Evolutionary conservation across 2,113 vertebrate genomes (phyloP).

Genomic region (Phyllostomus discolor): DNA sequence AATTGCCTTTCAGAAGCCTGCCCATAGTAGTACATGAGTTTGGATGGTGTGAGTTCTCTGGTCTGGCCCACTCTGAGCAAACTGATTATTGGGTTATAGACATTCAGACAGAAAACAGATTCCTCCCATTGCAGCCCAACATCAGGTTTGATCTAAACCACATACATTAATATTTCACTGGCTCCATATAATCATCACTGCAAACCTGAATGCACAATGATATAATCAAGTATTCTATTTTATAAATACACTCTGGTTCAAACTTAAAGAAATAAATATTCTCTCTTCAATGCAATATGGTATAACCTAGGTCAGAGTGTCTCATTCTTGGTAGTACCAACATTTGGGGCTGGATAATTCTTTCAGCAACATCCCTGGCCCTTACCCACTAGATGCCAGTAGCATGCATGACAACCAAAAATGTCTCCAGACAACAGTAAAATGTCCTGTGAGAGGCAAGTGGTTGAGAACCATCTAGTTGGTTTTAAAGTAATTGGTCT

Average conservation of each 20-base stretch:
- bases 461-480: background rate
- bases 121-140: background rate
- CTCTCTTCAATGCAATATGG: background rate
- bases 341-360: background rate
- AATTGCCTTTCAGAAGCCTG: background rate
- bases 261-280: background rate
- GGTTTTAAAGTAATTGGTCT: background rate
- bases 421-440: background rate
- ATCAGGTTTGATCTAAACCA: background rate
- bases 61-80: background rate
- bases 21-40: background rate
- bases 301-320: background rate
- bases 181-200: background rate
- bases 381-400: background rate
- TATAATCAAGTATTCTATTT: background rate
- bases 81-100: background rate
- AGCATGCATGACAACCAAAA: background rate
- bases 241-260: background rate
- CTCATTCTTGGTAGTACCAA: background rate
- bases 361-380: background rate
- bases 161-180: background rate
- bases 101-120: background rate
- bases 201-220: background rate
- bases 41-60: background rate
- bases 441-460: background rate